Percentiles rank a stretch among this genome's conserved stretches.
phyloP scores from a whole-genome alignment of 2,113 vertebrate genomes.

The Siphamia tubifer region DNA sequence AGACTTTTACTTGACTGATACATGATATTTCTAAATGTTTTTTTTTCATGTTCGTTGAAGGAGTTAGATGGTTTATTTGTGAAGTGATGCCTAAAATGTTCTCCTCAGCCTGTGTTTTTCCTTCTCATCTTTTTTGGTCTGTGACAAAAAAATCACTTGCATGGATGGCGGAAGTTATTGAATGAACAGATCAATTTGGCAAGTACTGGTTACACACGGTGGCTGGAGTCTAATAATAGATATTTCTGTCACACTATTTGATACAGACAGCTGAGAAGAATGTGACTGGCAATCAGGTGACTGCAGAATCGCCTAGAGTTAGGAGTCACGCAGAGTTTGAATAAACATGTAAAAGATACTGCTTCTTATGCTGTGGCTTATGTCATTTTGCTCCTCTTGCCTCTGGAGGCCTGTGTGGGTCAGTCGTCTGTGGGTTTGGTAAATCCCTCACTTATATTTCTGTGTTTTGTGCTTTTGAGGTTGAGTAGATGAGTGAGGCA shows the following conservation, averaged over 20 bases:
- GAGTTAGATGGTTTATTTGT: too few relatives aligned
- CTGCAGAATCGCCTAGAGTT: background rate
- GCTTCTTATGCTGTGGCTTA: slow-evolving; percentile 10
- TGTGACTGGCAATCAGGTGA: slow-evolving; percentile 11
- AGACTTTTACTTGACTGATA: too few relatives aligned
- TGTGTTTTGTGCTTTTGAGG: slow-evolving; percentile 10
- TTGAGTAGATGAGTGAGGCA: slow-evolving; percentile 30
- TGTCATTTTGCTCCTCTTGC: slow-evolving; percentile 9
- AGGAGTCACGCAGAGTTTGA: background rate
- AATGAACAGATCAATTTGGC: slow-evolving; percentile 20
- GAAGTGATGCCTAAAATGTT: background rate
- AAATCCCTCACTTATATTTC: slow-evolving; percentile 19
- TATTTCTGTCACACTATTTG: slow-evolving; percentile 14
- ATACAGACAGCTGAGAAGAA: background rate
- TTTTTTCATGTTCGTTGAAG: too few relatives aligned
- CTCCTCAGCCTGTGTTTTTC: background rate
- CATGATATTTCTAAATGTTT: too few relatives aligned
- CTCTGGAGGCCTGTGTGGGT: slow-evolving; percentile 26
- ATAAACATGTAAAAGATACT: slow-evolving; percentile 32
- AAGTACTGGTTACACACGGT: slow-evolving; percentile 13
- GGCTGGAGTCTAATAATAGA: slow-evolving; percentile 11
- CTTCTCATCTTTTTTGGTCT: background rate
- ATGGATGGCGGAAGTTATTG: slow-evolving; percentile 2
- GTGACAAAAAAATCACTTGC: slow-evolving; percentile 18
- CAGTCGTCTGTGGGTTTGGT: slow-evolving; percentile 34